Conservation (phyloP, 2,888 invertebrate genomes). For the Orthosia cruda region DNA sequence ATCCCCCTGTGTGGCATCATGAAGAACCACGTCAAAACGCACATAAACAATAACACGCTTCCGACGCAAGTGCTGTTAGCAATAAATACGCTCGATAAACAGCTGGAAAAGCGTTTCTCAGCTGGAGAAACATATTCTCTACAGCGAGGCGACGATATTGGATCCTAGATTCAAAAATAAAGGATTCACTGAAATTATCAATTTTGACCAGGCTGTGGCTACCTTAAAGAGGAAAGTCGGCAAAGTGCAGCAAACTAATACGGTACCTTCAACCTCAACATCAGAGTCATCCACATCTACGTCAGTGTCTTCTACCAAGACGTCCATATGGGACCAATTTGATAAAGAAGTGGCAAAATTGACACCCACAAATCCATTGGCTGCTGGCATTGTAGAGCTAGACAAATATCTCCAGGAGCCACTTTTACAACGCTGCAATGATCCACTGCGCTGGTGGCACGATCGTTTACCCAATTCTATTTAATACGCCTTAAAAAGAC, state of each 20-base stretch:
- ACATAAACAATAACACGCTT: slow-evolving; percentile 1
- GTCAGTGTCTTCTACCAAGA: neutral
- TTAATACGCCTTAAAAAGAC: slow-evolving; percentile 1
- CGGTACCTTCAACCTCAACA: neutral
- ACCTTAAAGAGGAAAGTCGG: slow-evolving; percentile 7
- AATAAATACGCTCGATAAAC: neutral
- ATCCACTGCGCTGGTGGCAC: slow-evolving; percentile 4
- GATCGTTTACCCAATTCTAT: neutral
- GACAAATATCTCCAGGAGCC: slow-evolving; percentile 3
- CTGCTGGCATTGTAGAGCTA: slow-evolving; percentile 1
- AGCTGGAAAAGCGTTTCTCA: slow-evolving; percentile 8
- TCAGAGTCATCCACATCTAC: neutral
- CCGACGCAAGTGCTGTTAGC: slow-evolving; percentile 1
- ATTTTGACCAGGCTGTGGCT: slow-evolving; percentile 13
- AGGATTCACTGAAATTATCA: neutral
- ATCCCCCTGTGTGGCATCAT: slow-evolving; percentile 13
- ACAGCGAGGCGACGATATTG: slow-evolving; percentile 7
- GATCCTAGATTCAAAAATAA: slow-evolving; percentile 18
- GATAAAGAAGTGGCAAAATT: neutral
- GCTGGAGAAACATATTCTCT: neutral
- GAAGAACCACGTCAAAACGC: neutral
- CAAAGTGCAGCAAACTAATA: neutral
- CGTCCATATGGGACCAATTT: slow-evolving; percentile 12
- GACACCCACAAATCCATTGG: neutral
- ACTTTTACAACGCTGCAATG: neutral